Base-by-base conservation (phyloP, 2,888 invertebrate species). In the Chymomyza amoena region DNA sequence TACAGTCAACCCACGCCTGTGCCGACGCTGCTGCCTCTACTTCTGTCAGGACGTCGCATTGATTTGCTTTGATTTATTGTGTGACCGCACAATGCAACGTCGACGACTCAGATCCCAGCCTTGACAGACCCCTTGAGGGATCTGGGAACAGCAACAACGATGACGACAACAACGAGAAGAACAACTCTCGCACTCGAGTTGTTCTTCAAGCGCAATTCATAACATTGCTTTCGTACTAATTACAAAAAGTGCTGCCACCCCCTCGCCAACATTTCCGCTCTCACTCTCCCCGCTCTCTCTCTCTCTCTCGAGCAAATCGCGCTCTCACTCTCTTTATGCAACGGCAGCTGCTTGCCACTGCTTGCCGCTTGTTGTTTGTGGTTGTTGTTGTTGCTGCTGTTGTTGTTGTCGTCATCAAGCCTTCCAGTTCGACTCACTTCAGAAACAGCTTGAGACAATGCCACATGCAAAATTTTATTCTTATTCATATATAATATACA, bases 21-120 rank as follows among this genome's bases (percentile, higher is more conserved):
- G 64, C 68, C 52, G 45, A 61, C 66, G 71, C 56, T 61, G 61
- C 67, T 60, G 6, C 56, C 25, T 20, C 56, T 15, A 10, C 57
- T 57, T 20, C 20, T 25, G 57, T 15, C 51, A 63, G 66, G 60
- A 20, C 78, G 73, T 74, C 68, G 84, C 85, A 86, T 90, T 90
- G 90, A 90, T 90, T 90, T 89, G 87, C 90, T 90, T 90, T 90
- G 90, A 90, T 90, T 90, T 90, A 89, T 90, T 90, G 90, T 90
- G 71, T 80, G 72, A 75, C 77, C 77, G 72, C 78, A 89, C 79
- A 73, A 77, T 77, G 73, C 82, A 71, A 63, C 78, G 32, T 32
- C 32, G 63, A 69, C 32, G 63, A 69, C 79, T 73, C 77, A 73
- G 32, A 64, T 76, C 62, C 62, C 69, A 28, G 15, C 36, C 61